A percentile compares a stretch with the other conserved stretches of the same genome.
Conservation (phyloP, 1,140 invertebrate species). For the Parapsyche elsis region DNA sequence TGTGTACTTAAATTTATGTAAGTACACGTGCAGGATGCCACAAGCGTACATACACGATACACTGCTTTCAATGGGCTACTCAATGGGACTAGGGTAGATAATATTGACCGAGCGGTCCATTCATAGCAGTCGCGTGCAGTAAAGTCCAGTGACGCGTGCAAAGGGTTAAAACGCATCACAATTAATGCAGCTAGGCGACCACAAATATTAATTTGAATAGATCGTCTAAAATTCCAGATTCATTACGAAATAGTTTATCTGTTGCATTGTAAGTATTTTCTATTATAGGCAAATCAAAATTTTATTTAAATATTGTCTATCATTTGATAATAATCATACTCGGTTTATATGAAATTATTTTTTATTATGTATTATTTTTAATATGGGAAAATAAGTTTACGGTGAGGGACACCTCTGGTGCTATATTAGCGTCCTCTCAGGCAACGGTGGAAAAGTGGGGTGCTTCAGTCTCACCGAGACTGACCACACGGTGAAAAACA, state of each 20-base stretch:
- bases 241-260: no score
- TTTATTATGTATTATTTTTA: no score
- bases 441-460: no score
- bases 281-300: no score
- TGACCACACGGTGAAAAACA: background rate
- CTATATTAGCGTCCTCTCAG: background rate
- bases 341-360: no score
- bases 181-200: background rate
- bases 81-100: conserved; percentile 53
- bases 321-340: no score
- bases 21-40: background rate
- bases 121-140: conserved; percentile 34
- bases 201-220: no score
- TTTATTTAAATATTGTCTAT: no score
- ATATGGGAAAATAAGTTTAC: no score
- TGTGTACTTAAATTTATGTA: background rate
- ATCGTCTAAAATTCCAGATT: no score
- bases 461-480: background rate
- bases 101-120: conserved; percentile 55
- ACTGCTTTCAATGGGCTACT: conserved; percentile 52
- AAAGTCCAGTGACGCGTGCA: background rate
- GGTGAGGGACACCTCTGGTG: background rate
- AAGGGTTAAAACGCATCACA: background rate
- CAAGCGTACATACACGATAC: background rate
- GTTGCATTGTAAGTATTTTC: no score